These are phyloP conservation scores for Cephalophus harveyi DNA, from an alignment of 2,113 vertebrate genomes.

Conservation along the genomic window DNA sequence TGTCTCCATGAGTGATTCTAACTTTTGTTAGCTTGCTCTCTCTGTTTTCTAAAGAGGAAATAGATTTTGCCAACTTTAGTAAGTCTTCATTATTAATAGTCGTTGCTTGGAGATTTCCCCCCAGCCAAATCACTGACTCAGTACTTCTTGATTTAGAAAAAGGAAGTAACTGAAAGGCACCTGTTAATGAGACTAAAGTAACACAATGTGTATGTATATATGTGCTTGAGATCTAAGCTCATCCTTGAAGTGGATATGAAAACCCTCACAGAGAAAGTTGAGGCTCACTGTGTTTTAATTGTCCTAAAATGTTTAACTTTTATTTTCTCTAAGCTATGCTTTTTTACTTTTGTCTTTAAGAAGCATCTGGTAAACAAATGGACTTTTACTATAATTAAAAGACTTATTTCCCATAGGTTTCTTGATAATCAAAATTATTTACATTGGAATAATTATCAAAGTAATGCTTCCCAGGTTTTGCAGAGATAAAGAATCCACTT, in stretches of 20 bases:
- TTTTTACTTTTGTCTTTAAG: neutral
- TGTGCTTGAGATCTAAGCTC: neutral
- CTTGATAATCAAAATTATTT: slow-evolving; percentile 19
- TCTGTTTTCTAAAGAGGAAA: slow-evolving; percentile 58
- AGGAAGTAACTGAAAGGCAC: slow-evolving; percentile 65
- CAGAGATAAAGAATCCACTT: neutral
- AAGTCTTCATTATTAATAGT: slow-evolving; percentile 67
- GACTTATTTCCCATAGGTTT: neutral
- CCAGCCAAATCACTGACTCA: slow-evolving; percentile 57
- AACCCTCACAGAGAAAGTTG: neutral
- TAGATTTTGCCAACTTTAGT: slow-evolving; percentile 54
- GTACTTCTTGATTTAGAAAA: slow-evolving; percentile 65
- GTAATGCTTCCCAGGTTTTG: neutral
- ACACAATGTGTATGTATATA: neutral
- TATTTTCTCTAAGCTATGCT: neutral
- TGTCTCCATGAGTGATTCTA: neutral
- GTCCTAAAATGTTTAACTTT: slow-evolving; percentile 18
- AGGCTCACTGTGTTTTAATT: neutral
- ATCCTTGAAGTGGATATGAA: neutral
- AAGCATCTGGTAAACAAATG: neutral
- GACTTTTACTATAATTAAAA: neutral
- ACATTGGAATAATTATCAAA: neutral
- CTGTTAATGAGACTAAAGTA: slow-evolving; percentile 53
- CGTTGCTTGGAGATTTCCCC: slow-evolving; percentile 42
- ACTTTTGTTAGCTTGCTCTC: slow-evolving; percentile 25